Conservation (phyloP, 2,797 vertebrate species). For the Cyprinodon diabolis region DNA sequence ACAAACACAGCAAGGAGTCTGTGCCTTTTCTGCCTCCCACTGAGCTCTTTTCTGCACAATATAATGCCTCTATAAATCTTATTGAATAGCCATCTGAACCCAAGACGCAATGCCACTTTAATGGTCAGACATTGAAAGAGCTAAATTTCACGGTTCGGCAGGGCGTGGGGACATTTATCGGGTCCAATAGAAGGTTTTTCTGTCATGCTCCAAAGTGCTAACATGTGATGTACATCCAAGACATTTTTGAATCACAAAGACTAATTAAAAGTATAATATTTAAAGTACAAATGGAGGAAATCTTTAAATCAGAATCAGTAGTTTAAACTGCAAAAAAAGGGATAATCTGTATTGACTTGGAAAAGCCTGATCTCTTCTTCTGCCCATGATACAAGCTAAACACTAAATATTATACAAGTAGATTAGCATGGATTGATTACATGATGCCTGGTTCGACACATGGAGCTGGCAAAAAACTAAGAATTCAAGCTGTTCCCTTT, state of each 20-base stretch:
- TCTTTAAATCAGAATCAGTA: not conserved
- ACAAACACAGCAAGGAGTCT: conserved; percentile 53
- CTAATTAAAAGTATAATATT: not conserved
- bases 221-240: conserved; percentile 14
- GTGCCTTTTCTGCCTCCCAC: conserved; percentile 50
- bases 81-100: conserved; percentile 40
- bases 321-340: not conserved
- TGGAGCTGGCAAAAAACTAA: conserved; percentile 31
- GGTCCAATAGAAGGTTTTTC: conserved; percentile 5
- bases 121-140: conserved; percentile 2
- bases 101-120: conserved; percentile 36
- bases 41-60: conserved; percentile 44
- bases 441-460: conserved; percentile 31
- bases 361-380: conserved; percentile 5
- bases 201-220: not conserved
- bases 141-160: conserved; percentile 1
- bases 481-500: conserved; percentile 35
- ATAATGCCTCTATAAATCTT: conserved; percentile 59
- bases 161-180: conserved; percentile 1
- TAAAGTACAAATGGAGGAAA: not conserved
- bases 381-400: conserved; percentile 44
- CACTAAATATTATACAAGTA: conserved; percentile 54
- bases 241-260: conserved; percentile 12
- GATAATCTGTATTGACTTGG: not conserved
- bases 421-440: conserved; percentile 54